These are phyloP conservation scores for Phyllotis vaccarum DNA, from an alignment of 2,797 vertebrate species.

Conservation along the genomic window DNA sequence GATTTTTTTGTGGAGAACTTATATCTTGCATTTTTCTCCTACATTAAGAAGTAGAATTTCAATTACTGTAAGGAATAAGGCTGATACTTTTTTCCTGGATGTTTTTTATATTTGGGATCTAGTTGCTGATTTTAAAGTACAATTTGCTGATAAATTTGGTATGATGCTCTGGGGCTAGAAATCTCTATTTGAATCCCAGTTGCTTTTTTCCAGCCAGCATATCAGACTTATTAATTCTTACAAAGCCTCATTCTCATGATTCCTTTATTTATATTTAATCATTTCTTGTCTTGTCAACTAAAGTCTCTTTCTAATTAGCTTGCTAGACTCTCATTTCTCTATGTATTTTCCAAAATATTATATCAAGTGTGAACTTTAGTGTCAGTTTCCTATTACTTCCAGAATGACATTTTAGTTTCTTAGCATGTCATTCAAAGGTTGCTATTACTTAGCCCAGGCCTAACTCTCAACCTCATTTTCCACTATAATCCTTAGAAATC, in stretches of 20 bases:
- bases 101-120: background rate
- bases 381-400: background rate
- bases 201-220: background rate
- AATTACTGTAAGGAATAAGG: conserved; percentile 26
- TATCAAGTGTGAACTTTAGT: conserved; percentile 8
- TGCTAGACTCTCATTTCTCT: background rate
- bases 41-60: background rate
- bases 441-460: background rate
- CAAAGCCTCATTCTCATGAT: conserved; percentile 34
- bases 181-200: background rate
- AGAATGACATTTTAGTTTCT: conserved; percentile 16
- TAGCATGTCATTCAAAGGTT: conserved; percentile 2
- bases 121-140: conserved; percentile 48
- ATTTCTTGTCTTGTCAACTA: conserved; percentile 18
- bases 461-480: conserved; percentile 54
- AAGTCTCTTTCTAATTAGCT: background rate
- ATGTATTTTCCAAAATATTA: conserved; percentile 6
- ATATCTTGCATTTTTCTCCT: conserved; percentile 16
- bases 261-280: conserved; percentile 38
- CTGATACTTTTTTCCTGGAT: conserved; percentile 33
- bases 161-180: conserved; percentile 6
- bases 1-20: background rate
- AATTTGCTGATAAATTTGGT: conserved; percentile 21
- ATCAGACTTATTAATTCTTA: background rate
- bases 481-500: background rate